Conservation (phyloP, 2,113 vertebrate species). For the Peromyscus polionotus region DNA sequence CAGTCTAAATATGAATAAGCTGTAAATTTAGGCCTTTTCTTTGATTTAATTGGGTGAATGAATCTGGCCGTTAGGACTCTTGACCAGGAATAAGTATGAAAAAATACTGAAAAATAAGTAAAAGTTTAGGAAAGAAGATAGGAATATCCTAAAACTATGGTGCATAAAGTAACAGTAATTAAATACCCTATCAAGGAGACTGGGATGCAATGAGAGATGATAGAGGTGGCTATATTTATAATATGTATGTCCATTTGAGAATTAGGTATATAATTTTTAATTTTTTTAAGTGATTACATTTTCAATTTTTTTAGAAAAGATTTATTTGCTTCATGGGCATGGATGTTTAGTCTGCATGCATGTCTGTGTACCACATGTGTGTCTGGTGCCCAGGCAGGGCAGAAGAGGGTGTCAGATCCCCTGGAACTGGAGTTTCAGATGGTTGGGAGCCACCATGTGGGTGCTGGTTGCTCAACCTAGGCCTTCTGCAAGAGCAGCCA, state of each 20-base stretch:
- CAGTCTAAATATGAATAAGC: neutral
- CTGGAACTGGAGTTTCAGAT: neutral
- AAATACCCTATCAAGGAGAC: neutral
- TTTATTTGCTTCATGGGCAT: neutral
- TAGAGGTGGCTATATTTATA: neutral
- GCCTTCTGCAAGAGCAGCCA: neutral
- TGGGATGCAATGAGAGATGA: neutral
- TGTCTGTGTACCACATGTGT: neutral
- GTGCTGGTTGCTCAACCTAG: neutral
- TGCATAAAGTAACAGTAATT: conserved; percentile 42
- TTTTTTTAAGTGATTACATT: neutral
- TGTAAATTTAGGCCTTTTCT: conserved; percentile 9
- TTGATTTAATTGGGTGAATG: conserved; percentile 35
- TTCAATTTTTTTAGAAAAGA: neutral
- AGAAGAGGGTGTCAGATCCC: neutral
- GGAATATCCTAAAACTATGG: neutral
- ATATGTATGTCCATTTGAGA: neutral
- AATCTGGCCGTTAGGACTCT: neutral
- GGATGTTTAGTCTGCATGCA: neutral
- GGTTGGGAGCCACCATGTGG: neutral
- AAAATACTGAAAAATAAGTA: conserved; percentile 19
- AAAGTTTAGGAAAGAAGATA: neutral
- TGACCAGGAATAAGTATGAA: neutral
- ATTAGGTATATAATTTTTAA: neutral
- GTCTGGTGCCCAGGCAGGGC: neutral